phyloP scores from a whole-genome alignment of 2,797 vertebrate genomes.

The Hozukius guyotensis region DNA sequence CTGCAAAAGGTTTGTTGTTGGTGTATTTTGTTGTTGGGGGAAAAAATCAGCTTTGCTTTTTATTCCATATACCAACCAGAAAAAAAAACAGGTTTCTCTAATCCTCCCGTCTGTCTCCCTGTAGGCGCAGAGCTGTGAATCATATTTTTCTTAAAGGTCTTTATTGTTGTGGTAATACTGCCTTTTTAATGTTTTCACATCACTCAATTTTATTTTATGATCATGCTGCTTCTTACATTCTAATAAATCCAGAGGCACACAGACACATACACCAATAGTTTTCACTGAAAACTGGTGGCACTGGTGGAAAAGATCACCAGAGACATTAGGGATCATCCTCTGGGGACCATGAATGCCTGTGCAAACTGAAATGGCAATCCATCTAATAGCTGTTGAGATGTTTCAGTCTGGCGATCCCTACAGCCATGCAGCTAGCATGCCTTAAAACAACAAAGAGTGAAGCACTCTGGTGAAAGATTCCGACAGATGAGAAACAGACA shows the following conservation, averaged over 20 bases:
- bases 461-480: background rate
- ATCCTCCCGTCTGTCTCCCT: slow-evolving; percentile 42
- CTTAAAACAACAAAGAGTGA: background rate
- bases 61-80: slow-evolving; percentile 11
- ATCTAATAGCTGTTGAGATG: background rate
- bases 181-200: slow-evolving; percentile 35
- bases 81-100: slow-evolving; percentile 42
- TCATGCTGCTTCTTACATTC: background rate
- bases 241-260: background rate
- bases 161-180: slow-evolving; percentile 32
- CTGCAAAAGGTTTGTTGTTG: slow-evolving; percentile 42
- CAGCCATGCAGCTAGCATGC: background rate
- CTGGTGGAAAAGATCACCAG: background rate
- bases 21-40: slow-evolving; percentile 19
- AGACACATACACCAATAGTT: background rate
- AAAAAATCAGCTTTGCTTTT: slow-evolving; percentile 30
- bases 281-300: background rate
- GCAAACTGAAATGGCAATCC: background rate
- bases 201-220: background rate
- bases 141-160: slow-evolving; percentile 33
- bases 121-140: slow-evolving; percentile 22
- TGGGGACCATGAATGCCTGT: background rate
- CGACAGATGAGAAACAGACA: slow-evolving; percentile 1
- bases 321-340: background rate
- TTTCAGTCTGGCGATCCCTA: background rate